A percentile compares a stretch with the other conserved stretches of the same genome.
These are phyloP conservation scores for Desmophyllum pertusum DNA, from an alignment of 92 coral and sea anemone genomes.

Conservation along the genomic window DNA sequence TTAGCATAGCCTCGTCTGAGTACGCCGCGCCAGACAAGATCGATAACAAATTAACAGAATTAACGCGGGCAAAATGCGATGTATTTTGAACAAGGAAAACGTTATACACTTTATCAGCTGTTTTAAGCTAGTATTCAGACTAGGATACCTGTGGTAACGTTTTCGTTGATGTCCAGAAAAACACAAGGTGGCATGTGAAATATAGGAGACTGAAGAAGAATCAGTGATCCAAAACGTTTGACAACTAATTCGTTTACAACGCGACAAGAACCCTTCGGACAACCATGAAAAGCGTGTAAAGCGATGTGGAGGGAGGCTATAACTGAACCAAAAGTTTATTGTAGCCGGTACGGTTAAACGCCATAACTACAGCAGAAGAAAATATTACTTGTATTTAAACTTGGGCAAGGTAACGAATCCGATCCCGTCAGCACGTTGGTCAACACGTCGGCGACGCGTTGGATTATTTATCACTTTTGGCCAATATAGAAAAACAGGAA, in stretches of 20 bases:
- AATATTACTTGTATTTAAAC: not conserved
- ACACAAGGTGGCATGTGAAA: not conserved
- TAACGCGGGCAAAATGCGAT: not conserved
- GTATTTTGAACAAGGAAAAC: not conserved
- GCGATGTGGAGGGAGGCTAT: not conserved
- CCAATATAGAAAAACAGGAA: not conserved
- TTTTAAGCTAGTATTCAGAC: not conserved
- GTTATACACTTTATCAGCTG: not conserved
- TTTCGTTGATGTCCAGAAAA: not conserved
- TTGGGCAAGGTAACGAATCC: too few relatives aligned
- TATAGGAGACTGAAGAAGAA: not conserved
- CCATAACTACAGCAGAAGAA: not conserved
- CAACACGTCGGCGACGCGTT: too few relatives aligned
- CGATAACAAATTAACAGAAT: not conserved
- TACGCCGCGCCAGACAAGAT: too few relatives aligned
- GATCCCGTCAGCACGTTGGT: too few relatives aligned
- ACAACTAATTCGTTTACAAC: not conserved
- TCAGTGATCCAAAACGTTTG: not conserved
- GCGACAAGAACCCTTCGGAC: not conserved
- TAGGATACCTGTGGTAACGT: not conserved
- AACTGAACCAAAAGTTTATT: not conserved
- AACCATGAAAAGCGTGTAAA: not conserved
- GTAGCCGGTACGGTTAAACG: not conserved
- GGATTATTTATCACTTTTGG: not conserved
- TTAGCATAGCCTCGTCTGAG: not conserved